Base-by-base conservation (phyloP, 1,140 invertebrate genomes). In the Temnothorax longispinosus region DNA sequence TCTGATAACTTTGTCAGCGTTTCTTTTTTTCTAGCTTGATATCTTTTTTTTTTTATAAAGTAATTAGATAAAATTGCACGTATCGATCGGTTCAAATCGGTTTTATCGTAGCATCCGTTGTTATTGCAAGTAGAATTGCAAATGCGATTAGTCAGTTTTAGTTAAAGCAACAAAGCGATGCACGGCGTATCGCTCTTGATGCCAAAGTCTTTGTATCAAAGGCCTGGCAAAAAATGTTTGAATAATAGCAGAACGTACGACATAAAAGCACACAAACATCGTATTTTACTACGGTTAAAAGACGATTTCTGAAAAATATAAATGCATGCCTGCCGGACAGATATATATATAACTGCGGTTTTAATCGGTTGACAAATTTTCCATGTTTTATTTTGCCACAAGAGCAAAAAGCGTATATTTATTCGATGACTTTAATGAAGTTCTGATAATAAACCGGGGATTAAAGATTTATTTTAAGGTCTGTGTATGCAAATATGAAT, bases 111-210 rank as follows among this genome's bases (percentile, higher is more conserved):
- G 27, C 27, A 60, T 56, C 18, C 27, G n/a, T 5, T 32, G 38
- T 72, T 11, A 71, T 77, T 74, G 50, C 72, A 77, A 90, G 64
- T 41, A 71, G 72, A 90, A 90, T 90, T 89, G 77, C 62, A 87
- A 89, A 90, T 65, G 71, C 56, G 72, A 35, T 50, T 15, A 11
- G 52, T 21, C 69, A 10, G 13, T 21, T 62, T 60, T 50, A 74
- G 69, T 82, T 58, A 41, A 21, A 56, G 27, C 41, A 58, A 54
- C 62, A 80, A 6, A 44, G 60, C 13, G 44, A 52, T 52, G 11
- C n/a, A 69, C 35, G 41, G 47, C 13, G 18, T 38, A 44, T 52
- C 32, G 21, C 50, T 69, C 47, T 71, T 71, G 77, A 80, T 54
- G 21, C 13, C 1, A n/a, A 52, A 15, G 27, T 69, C 3, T 80